A percentile compares a stretch with the other conserved stretches of the same genome.
Conservation (phyloP, 2,113 vertebrate genomes). For the Tor tambroides region DNA sequence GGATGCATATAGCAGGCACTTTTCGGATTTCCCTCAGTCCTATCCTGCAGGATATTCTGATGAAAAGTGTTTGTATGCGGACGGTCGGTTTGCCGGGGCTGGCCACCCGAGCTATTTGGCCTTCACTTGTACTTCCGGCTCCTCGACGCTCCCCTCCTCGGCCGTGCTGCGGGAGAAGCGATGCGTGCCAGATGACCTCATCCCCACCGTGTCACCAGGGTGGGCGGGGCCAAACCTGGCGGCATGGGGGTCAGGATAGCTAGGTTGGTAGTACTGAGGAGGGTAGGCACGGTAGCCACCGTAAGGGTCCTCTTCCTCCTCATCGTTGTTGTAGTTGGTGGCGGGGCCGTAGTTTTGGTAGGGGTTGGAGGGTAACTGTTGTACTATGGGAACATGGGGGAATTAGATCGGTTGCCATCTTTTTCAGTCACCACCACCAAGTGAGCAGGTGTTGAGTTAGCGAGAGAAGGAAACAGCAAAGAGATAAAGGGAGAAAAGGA, state of each 20-base stretch:
- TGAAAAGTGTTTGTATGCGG: slow-evolving; percentile 24
- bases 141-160: slow-evolving; percentile 53
- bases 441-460: slow-evolving; percentile 52
- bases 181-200: slow-evolving; percentile 83
- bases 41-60: slow-evolving; percentile 60
- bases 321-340: slow-evolving; percentile 73
- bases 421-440: slow-evolving; percentile 65
- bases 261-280: slow-evolving; percentile 78
- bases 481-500: slow-evolving; percentile 58
- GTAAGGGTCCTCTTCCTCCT: slow-evolving; percentile 77
- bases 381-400: slow-evolving; percentile 81
- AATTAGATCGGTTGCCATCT: slow-evolving; percentile 71
- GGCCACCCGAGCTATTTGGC: slow-evolving; percentile 9
- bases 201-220: slow-evolving; percentile 79
- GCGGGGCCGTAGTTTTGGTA: slow-evolving; percentile 82
- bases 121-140: neutral
- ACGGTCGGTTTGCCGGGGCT: slow-evolving; percentile 34
- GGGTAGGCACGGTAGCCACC: slow-evolving; percentile 79
- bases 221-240: slow-evolving; percentile 78
- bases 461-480: slow-evolving; percentile 47
- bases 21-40: slow-evolving; percentile 65
- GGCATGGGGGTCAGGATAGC: slow-evolving; percentile 73
- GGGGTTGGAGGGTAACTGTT: slow-evolving; percentile 82
- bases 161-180: slow-evolving; percentile 72
- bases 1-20: slow-evolving; percentile 79